Percentiles rank a stretch among this genome's conserved stretches.
Evolutionary conservation across 2,888 invertebrate genomes (phyloP).

Genomic region (Chrysolina americana): DNA sequence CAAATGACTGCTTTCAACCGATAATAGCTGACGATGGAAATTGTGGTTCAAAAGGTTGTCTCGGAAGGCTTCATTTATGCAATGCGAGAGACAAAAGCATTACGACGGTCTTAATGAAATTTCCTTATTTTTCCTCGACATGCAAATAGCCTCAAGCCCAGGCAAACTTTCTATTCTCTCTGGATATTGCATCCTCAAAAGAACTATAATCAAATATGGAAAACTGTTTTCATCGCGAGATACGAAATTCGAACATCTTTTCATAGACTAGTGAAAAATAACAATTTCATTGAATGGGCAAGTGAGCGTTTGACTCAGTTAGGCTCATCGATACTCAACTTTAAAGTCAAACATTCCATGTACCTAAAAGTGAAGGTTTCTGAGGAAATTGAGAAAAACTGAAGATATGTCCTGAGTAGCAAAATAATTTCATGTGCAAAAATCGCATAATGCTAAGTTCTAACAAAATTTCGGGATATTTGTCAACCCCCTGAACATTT

Average conservation of each 20-base stretch:
- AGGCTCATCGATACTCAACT: too few relatives aligned
- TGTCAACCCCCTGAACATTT: too few relatives aligned
- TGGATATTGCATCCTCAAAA: not conserved
- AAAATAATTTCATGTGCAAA: too few relatives aligned
- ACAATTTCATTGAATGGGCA: too few relatives aligned
- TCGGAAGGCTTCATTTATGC: not conserved
- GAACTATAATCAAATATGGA: slow-evolving; percentile 14
- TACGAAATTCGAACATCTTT: not conserved
- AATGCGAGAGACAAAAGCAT: slow-evolving; percentile 11
- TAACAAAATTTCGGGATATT: too few relatives aligned
- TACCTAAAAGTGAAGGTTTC: too few relatives aligned
- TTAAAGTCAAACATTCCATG: too few relatives aligned
- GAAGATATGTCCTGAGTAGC: too few relatives aligned
- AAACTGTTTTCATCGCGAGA: slow-evolving; percentile 10
- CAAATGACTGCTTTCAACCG: slow-evolving; percentile 17
- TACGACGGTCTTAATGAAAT: slow-evolving; percentile 15
- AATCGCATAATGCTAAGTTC: too few relatives aligned
- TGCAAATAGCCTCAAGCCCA: slow-evolving; percentile 7
- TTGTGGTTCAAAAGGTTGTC: not conserved
- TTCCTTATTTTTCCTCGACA: slow-evolving; percentile 11
- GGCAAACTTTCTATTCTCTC: slow-evolving; percentile 7
- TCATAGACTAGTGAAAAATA: slow-evolving; percentile 2
- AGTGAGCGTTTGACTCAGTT: too few relatives aligned
- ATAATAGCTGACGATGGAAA: not conserved
- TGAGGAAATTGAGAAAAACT: too few relatives aligned